phyloP scores from a whole-genome alignment of 2,113 vertebrate species.

The Sclerurus mexicanus region DNA sequence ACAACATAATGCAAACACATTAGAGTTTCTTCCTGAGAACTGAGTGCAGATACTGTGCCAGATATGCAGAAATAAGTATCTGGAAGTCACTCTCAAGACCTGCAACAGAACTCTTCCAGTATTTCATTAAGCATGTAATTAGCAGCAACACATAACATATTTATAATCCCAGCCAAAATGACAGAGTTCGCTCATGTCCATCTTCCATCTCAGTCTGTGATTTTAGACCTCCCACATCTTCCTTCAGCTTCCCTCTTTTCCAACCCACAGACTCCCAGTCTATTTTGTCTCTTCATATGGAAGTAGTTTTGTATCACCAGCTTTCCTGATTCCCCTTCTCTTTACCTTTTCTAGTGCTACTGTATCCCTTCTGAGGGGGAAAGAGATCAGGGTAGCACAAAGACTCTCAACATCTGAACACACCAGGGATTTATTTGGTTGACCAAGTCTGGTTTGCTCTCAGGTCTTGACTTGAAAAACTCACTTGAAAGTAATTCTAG shows the following conservation, averaged over 20 bases:
- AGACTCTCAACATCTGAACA: background rate
- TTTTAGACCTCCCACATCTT: background rate
- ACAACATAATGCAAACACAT: background rate
- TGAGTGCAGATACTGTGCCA: background rate
- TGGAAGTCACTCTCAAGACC: background rate
- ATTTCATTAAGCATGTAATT: background rate
- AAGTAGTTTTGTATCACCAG: background rate
- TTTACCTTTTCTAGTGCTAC: background rate
- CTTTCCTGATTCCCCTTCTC: background rate
- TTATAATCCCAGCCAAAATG: background rate
- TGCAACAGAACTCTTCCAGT: background rate
- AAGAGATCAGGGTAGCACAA: background rate
- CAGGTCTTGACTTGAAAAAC: background rate
- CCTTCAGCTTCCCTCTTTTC: background rate
- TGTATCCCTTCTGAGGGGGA: background rate
- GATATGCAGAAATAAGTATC: background rate
- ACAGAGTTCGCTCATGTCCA: background rate
- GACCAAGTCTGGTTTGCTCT: background rate
- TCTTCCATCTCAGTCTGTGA: background rate
- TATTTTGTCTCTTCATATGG: background rate
- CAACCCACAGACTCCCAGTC: background rate
- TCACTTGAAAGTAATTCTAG: background rate
- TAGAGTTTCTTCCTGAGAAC: background rate
- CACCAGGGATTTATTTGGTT: background rate
- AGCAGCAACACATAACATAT: background rate